Evolutionary conservation across 2,797 vertebrate genomes (phyloP).

Genomic region (Rhabdophis nuchalis): DNA sequence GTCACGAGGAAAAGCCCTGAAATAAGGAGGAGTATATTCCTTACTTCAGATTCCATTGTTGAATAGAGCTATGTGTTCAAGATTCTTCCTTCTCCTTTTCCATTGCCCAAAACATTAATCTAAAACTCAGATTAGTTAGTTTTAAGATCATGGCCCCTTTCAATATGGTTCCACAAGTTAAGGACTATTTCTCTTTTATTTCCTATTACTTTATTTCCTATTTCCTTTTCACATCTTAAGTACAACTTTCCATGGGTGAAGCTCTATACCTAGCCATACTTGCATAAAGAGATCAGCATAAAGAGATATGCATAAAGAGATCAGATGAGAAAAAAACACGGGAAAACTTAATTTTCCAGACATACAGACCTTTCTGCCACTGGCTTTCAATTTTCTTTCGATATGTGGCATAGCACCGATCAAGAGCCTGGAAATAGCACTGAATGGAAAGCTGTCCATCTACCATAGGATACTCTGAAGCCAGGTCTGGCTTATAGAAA

Average conservation of each 20-base stretch:
- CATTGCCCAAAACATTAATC: neutral
- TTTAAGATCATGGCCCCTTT: neutral
- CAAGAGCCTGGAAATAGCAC: conserved; percentile 71
- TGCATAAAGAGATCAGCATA: neutral
- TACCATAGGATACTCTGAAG: conserved; percentile 70
- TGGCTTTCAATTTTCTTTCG: conserved; percentile 68
- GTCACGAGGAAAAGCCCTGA: neutral
- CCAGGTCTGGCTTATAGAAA: conserved; percentile 73
- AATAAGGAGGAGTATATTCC: neutral
- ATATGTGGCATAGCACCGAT: conserved; percentile 66
- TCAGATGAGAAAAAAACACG: neutral
- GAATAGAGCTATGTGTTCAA: neutral
- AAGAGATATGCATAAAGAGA: neutral
- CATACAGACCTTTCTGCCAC: conserved; percentile 67
- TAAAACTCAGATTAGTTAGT: neutral
- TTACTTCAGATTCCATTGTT: neutral
- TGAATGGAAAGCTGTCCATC: conserved; percentile 74
- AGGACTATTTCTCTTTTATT: neutral
- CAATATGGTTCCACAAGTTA: neutral
- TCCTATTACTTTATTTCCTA: neutral
- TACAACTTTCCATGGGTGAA: neutral
- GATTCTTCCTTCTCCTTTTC: neutral
- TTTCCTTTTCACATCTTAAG: neutral
- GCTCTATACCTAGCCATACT: neutral
- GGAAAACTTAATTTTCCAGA: neutral